phyloP scores from a whole-genome alignment of 2,113 vertebrate genomes.

The Mus pahari region DNA sequence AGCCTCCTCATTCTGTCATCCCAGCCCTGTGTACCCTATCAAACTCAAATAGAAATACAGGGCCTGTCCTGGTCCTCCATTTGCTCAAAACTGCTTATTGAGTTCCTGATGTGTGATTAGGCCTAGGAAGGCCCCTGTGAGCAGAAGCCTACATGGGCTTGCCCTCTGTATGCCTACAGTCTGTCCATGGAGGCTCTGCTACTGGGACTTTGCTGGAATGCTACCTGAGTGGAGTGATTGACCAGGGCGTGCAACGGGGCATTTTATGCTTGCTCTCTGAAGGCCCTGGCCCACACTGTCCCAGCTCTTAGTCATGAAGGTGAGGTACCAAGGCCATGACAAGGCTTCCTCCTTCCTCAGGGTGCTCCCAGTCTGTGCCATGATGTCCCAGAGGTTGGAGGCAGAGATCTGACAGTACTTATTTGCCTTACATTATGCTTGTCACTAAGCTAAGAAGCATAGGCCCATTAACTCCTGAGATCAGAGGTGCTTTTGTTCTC shows the following conservation, averaged over 20 bases:
- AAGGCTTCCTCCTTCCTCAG: background rate
- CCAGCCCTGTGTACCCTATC: background rate
- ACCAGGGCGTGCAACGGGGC: background rate
- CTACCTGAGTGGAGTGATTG: background rate
- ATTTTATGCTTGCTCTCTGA: background rate
- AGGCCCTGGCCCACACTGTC: no score
- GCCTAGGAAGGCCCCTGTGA: background rate
- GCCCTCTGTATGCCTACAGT: background rate
- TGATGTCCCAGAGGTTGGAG: background rate
- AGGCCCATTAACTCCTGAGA: background rate
- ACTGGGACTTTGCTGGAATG: background rate
- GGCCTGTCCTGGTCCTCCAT: background rate
- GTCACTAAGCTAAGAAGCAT: background rate
- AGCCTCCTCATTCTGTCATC: background rate
- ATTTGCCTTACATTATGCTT: accelerated
- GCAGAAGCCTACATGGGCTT: background rate
- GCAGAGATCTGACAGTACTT: accelerated
- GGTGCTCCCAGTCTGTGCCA: accelerated
- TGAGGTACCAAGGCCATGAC: accelerated
- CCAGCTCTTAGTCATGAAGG: background rate
- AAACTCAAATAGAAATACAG: background rate
- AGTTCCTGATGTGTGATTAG: background rate
- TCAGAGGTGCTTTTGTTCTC: background rate
- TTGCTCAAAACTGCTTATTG: background rate
- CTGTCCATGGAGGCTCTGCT: accelerated